phyloP scores from a whole-genome alignment of 2,888 invertebrate species.

The Pammene fasciana region DNA sequence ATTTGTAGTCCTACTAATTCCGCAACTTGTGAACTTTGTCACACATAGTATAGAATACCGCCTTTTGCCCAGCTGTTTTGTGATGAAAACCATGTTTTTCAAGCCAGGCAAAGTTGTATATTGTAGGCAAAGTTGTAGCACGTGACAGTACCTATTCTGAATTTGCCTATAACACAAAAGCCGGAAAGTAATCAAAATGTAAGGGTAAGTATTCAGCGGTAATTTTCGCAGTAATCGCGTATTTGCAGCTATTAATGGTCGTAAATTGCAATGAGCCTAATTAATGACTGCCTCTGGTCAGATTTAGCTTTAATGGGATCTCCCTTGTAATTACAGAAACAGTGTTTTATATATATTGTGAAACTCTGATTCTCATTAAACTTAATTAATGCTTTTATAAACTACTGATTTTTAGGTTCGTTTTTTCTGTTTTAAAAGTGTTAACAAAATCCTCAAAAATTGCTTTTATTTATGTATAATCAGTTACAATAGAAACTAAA shows the following conservation, averaged over 20 bases:
- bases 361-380: not conserved
- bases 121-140: too few relatives aligned
- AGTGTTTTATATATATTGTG: not conserved
- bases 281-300: constrained; percentile 30
- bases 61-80: too few relatives aligned
- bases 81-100: too few relatives aligned
- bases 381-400: not conserved
- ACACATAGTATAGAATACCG: too few relatives aligned
- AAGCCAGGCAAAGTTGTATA: too few relatives aligned
- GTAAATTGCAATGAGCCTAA: constrained; percentile 33
- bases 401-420: too few relatives aligned
- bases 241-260: constrained; percentile 35
- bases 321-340: constrained; percentile 14
- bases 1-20: too few relatives aligned
- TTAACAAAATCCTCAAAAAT: too few relatives aligned
- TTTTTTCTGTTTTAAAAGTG: too few relatives aligned
- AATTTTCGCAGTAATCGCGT: constrained; percentile 28
- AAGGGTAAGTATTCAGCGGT: constrained; percentile 3
- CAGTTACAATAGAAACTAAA: too few relatives aligned
- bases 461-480: too few relatives aligned
- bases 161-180: not conserved
- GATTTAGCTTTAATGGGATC: constrained; percentile 33
- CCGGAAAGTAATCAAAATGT: constrained; percentile 11
- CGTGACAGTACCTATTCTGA: not conserved
- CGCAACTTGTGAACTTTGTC: too few relatives aligned